Evolutionary conservation across 2,888 invertebrate species (phyloP).

Genomic region (Tryphoninae sp.): DNA sequence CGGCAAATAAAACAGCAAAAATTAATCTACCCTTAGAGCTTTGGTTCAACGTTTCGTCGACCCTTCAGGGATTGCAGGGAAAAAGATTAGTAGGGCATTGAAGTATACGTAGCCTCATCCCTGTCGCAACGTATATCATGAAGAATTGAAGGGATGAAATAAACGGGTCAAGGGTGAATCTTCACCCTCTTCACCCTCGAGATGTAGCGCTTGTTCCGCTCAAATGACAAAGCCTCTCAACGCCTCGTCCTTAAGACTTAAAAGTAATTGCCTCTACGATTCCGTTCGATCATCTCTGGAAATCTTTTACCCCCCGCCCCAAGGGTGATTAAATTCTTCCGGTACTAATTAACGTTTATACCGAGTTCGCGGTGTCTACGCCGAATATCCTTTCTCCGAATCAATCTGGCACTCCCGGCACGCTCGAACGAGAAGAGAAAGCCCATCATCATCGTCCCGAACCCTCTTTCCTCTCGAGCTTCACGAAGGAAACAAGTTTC

Average conservation of each 20-base stretch:
- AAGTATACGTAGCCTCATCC: too few relatives aligned
- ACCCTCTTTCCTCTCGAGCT: conserved; percentile 1
- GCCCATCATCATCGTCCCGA: not conserved
- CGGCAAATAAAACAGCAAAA: too few relatives aligned
- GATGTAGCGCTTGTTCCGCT: not conserved
- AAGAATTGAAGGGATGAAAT: too few relatives aligned
- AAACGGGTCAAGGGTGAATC: too few relatives aligned
- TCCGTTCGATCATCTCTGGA: not conserved
- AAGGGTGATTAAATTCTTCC: conserved; percentile 13
- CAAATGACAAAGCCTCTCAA: not conserved
- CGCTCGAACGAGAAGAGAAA: not conserved
- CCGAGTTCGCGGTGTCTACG: not conserved
- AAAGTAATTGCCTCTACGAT: not conserved
- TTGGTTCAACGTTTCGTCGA: too few relatives aligned
- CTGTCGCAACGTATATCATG: too few relatives aligned
- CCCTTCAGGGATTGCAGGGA: too few relatives aligned
- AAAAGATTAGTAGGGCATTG: too few relatives aligned
- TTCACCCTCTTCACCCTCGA: too few relatives aligned
- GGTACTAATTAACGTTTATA: conserved; percentile 18
- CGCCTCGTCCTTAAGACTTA: not conserved
- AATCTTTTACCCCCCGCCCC: not conserved
- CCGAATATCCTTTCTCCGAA: conserved; percentile 13
- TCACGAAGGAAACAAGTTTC: conserved; percentile 43
- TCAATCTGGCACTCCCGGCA: conserved; percentile 15
- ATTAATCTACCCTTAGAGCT: too few relatives aligned